A percentile compares a stretch with the other conserved stretches of the same genome.
phyloP scores from a whole-genome alignment of 2,113 vertebrate genomes.

The Odobenus rosmarus region DNA sequence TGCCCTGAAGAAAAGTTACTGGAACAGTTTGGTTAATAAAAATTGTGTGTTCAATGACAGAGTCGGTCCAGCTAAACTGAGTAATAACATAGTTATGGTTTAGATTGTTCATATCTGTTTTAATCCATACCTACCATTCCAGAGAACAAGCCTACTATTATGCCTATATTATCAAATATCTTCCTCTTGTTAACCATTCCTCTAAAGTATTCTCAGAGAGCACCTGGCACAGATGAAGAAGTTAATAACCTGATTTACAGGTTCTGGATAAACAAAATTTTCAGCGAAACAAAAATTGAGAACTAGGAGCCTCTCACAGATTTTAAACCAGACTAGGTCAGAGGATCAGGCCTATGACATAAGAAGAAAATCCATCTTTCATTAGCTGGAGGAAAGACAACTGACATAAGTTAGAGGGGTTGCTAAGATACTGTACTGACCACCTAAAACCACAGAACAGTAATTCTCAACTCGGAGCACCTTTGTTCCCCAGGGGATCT shows the following conservation, averaged over 20 bases:
- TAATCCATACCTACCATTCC: neutral
- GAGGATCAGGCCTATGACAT: neutral
- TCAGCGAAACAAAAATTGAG: neutral
- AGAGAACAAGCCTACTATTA: neutral
- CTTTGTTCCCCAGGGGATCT: neutral
- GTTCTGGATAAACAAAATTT: conserved; percentile 24
- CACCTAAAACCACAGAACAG: conserved; percentile 71
- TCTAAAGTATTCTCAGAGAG: neutral
- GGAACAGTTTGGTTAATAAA: neutral
- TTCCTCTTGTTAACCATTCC: neutral
- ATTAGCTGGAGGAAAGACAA: conserved; percentile 22
- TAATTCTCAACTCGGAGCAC: neutral
- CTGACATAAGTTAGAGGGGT: neutral
- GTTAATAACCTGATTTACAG: neutral
- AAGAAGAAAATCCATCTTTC: neutral
- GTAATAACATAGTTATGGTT: neutral
- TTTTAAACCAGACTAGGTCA: neutral
- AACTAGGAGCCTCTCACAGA: neutral
- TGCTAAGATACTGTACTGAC: conserved; percentile 59
- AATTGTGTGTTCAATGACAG: neutral
- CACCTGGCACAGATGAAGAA: neutral
- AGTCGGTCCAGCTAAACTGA: neutral
- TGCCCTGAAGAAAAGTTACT: conserved; percentile 7
- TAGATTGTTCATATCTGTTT: neutral
- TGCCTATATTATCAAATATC: neutral